Percentiles rank a stretch among this genome's conserved stretches.
phyloP scores from a whole-genome alignment of 1,140 invertebrate genomes.

The Drosophila tropicalis region DNA sequence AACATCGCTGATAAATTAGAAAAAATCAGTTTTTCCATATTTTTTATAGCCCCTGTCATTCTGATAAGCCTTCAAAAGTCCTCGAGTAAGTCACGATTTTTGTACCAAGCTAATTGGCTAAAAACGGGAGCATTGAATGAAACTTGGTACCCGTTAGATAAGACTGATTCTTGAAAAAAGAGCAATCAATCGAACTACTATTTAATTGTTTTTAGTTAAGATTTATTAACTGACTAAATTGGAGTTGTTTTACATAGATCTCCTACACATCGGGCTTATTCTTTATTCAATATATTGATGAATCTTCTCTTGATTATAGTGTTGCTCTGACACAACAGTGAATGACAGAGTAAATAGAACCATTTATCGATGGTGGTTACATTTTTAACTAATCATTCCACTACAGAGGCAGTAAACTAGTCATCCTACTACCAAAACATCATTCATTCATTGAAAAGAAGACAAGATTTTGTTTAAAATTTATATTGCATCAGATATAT shows the following conservation, averaged over 20 bases:
- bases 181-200: too few species aligned
- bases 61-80: not conserved
- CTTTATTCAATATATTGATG: too few species aligned
- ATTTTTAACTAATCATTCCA: too few species aligned
- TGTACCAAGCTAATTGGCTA: not conserved
- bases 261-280: too few species aligned
- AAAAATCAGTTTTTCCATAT: conserved; percentile 6
- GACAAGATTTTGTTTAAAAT: not conserved
- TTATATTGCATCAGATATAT: not conserved
- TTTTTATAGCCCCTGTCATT: not conserved
- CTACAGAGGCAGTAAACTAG: too few species aligned
- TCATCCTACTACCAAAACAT: too few species aligned
- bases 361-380: too few species aligned
- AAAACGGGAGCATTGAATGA: not conserved
- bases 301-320: not conserved
- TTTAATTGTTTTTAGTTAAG: not conserved
- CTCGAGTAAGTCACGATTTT: not conserved
- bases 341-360: too few species aligned
- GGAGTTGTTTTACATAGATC: not conserved
- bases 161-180: not conserved
- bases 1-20: not conserved
- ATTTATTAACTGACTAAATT: not conserved
- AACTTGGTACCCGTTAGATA: not conserved
- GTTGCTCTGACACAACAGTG: too few species aligned
- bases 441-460: too few species aligned